Percentiles rank a stretch among this genome's conserved stretches.
These are phyloP conservation scores for Polyodon spathula DNA, from an alignment of 2,113 vertebrate species.

Conservation along the genomic window DNA sequence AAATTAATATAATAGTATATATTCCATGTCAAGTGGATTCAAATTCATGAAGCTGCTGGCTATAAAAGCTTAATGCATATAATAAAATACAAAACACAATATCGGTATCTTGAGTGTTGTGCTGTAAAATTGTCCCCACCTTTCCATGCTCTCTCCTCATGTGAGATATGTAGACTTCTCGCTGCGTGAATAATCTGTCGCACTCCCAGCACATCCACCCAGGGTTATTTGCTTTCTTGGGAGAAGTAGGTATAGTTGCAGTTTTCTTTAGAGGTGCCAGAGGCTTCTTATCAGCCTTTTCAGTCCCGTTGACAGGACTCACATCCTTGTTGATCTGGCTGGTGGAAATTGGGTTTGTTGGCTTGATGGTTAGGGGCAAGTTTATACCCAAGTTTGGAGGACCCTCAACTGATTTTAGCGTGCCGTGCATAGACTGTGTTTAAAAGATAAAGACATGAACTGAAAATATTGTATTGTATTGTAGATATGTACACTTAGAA, in stretches of 20 bases:
- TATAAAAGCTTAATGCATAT: too few relatives aligned
- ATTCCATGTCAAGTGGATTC: too few relatives aligned
- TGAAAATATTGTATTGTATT: background rate
- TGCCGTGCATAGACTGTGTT: constrained; percentile 81
- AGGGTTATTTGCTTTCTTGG: constrained; percentile 54
- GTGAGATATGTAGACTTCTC: constrained; percentile 83
- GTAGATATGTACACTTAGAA: too few relatives aligned
- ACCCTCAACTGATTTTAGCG: constrained; percentile 82
- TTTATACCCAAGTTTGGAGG: constrained; percentile 85
- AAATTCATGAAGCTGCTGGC: too few relatives aligned
- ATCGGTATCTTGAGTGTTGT: too few relatives aligned
- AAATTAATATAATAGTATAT: too few relatives aligned
- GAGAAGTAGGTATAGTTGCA: constrained; percentile 28
- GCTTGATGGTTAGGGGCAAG: constrained; percentile 79
- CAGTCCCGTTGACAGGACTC: constrained; percentile 55
- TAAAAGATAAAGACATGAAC: constrained; percentile 25
- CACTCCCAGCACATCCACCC: constrained; percentile 90
- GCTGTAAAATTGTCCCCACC: constrained; percentile 45
- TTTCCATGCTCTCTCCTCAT: constrained; percentile 87
- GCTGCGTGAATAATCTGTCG: constrained; percentile 71
- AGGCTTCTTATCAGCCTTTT: constrained; percentile 69
- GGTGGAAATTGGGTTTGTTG: constrained; percentile 66
- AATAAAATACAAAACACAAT: background rate
- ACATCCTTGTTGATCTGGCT: constrained; percentile 68
- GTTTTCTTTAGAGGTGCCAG: constrained; percentile 59